Percentiles rank a stretch among this genome's conserved stretches.
These are phyloP conservation scores for Zaprionus ornatus DNA, from an alignment of 1,140 invertebrate species.

Conservation along the genomic window DNA sequence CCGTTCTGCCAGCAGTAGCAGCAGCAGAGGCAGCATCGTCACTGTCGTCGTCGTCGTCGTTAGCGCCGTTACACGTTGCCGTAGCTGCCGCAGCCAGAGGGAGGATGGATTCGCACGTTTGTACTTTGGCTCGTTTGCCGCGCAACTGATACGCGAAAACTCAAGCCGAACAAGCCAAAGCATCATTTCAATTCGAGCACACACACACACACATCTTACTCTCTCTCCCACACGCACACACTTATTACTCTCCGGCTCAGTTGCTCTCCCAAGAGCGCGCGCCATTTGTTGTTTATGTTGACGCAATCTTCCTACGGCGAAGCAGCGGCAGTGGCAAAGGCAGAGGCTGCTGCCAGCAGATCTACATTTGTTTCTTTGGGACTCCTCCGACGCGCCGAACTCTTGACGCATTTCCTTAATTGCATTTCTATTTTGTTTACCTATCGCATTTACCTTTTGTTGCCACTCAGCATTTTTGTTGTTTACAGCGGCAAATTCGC, in stretches of 20 bases:
- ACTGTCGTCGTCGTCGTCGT: slow-evolving; percentile 31
- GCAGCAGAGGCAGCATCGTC: slow-evolving; percentile 10
- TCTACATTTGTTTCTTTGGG: not conserved
- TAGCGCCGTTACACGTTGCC: slow-evolving; percentile 51
- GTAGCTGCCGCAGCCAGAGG: slow-evolving; percentile 24
- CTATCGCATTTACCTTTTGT: slow-evolving; percentile 45
- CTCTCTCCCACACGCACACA: slow-evolving; percentile 22
- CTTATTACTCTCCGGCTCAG: not conserved
- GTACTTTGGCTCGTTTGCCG: slow-evolving; percentile 66
- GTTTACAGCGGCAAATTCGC: slow-evolving; percentile 53
- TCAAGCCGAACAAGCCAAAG: slow-evolving; percentile 29
- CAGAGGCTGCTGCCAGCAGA: not conserved
- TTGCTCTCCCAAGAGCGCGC: not conserved
- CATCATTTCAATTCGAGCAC: slow-evolving; percentile 32
- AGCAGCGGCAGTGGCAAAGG: not conserved
- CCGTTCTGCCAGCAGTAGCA: slow-evolving; percentile 58
- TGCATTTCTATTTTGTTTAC: slow-evolving; percentile 60
- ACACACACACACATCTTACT: slow-evolving; percentile 29
- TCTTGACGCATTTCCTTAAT: slow-evolving; percentile 64
- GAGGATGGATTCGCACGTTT: slow-evolving; percentile 73
- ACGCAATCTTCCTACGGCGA: slow-evolving; percentile 25
- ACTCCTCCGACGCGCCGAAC: not conserved
- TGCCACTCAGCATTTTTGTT: slow-evolving; percentile 37
- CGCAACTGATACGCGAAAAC: slow-evolving; percentile 62
- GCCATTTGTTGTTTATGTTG: slow-evolving; percentile 46